Conservation (phyloP, 2,797 vertebrate species). For the Artibeus jamaicensis region DNA sequence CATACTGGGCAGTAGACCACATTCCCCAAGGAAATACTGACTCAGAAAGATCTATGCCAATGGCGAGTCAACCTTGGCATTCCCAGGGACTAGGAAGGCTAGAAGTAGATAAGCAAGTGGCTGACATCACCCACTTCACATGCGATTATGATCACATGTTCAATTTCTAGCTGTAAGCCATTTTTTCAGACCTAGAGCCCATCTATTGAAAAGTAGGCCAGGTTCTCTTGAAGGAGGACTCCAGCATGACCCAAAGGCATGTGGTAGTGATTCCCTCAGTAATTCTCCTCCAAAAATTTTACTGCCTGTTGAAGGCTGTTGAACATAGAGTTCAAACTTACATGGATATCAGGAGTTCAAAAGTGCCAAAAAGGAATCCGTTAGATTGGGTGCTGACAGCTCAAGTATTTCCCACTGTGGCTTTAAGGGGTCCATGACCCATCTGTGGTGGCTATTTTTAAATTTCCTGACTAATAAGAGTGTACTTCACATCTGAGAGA, state of each 20-base stretch:
- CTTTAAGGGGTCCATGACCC: background rate
- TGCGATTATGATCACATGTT: background rate
- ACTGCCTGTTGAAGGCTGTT: background rate
- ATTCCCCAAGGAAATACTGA: background rate
- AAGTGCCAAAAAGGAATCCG: background rate
- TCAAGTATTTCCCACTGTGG: background rate
- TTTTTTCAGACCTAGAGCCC: background rate
- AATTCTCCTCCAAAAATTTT: background rate
- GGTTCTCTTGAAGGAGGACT: background rate
- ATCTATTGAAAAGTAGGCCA: background rate
- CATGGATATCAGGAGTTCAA: background rate
- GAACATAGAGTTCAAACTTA: background rate
- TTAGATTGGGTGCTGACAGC: background rate
- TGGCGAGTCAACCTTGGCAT: background rate
- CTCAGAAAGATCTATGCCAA: background rate
- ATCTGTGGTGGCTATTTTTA: background rate
- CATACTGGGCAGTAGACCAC: background rate
- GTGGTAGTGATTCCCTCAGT: background rate
- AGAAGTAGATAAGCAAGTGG: background rate
- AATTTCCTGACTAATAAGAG: background rate
- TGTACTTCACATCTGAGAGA: background rate
- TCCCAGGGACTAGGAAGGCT: background rate
- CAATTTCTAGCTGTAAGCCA: background rate
- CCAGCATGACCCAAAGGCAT: background rate
- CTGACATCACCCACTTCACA: background rate